These are phyloP conservation scores for Dexiosoma caninum DNA, from an alignment of 2,888 invertebrate species.

Conservation along the genomic window DNA sequence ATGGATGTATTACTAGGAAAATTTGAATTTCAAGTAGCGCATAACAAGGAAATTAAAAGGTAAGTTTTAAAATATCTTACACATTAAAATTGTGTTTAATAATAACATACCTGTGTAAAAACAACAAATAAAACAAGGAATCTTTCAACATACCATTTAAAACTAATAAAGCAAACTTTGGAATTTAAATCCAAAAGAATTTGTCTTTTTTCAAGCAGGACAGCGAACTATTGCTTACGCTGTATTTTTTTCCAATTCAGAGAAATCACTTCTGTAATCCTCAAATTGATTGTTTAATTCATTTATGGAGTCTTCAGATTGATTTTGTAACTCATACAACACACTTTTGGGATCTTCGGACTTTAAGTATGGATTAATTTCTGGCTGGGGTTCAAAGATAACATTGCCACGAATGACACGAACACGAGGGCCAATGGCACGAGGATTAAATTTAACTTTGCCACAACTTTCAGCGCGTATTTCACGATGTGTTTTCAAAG, in stretches of 20 bases:
- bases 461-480: constrained; percentile 73
- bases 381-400: constrained; percentile 73
- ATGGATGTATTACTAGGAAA: background rate
- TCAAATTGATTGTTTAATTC: constrained; percentile 67
- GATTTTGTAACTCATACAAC: constrained; percentile 64
- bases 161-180: constrained; percentile 24
- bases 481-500: constrained; percentile 73
- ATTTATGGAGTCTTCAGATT: constrained; percentile 65
- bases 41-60: background rate
- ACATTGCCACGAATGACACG: constrained; percentile 74
- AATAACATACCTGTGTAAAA: constrained; percentile 8
- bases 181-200: background rate
- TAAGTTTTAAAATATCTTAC: background rate
- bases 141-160: constrained; percentile 23
- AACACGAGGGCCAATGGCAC: constrained; percentile 75
- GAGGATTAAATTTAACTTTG: constrained; percentile 72
- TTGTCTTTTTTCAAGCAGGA: background rate
- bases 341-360: constrained; percentile 70
- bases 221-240: background rate
- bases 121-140: constrained; percentile 15
- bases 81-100: background rate
- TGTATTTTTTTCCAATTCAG: constrained; percentile 63
- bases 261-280: constrained; percentile 66
- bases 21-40: background rate
- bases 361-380: constrained; percentile 72